Evolutionary conservation across 2,113 vertebrate genomes (phyloP), one percentile per base, ranked within the genome.

Genomic region (Bos indicus): DNA sequence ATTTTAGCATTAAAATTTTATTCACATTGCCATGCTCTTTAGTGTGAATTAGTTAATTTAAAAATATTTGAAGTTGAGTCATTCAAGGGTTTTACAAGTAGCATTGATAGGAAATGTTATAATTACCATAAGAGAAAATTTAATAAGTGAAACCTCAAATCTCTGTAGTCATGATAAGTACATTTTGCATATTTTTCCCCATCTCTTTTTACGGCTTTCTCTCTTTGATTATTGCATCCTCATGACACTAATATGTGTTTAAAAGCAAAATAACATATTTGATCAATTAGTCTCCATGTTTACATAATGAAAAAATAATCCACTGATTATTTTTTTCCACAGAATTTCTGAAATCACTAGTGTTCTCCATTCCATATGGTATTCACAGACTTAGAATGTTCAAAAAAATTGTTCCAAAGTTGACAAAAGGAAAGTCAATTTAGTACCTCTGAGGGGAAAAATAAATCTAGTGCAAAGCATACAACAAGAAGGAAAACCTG

Each of bases 381-480:
- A 91, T 88, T 82, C 67, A 52, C 54, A 91, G 28, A 87, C 13
- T 77, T 90, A 83, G 60, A 88, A 40, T 86, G 46, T 57, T 92
- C 91, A 90, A 56, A 78, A 96, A 96, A 81, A 64, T 60, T 95
- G 0, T 71, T 59, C 78, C 67, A 33, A 94, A 91, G 71, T 90
- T 97, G n/a, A 90, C 64, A 81, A 57, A 94, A 95, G 13, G 56
- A 19, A 97, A 97, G 92, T 93, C 83, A 91, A 77, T 94, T 92
- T 97, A 77, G 30, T 85, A 87, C 33, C 82, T 91, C 51, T 62
- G 43, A 30, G 43, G 48, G 21, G 12, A 23, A 64, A 67, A 83
- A 89, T 92, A 97, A 96, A 97, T 83, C 84, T 54, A 60, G n/a
- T 64, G 17, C 28, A 93, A 91, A 90, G 67, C 86, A 90, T 84